Conservation (phyloP, 2,113 vertebrate genomes). For the Archilochus colubris region DNA sequence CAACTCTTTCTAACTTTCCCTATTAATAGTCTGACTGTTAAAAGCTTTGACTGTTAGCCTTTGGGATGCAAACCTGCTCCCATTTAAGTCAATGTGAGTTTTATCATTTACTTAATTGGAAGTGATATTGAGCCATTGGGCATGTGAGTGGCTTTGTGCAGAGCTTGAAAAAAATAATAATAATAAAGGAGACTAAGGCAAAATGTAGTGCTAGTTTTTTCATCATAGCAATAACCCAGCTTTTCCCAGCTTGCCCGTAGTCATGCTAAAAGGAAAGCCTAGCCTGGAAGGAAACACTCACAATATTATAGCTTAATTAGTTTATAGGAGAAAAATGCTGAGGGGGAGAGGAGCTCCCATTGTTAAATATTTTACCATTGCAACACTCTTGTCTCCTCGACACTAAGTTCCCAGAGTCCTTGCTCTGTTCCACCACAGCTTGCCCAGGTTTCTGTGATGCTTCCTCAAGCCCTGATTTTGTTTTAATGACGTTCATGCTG, state of each 20-base stretch:
- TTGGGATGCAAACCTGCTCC: conserved; percentile 57
- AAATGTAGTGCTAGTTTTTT: conserved; percentile 18
- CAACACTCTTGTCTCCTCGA: background rate
- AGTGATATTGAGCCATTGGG: conserved; percentile 50
- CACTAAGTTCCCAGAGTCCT: background rate
- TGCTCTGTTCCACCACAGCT: background rate
- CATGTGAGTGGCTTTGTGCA: conserved; percentile 41
- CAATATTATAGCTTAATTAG: conserved; percentile 61
- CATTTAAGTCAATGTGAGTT: conserved; percentile 57
- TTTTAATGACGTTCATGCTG: conserved; percentile 20
- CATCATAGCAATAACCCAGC: background rate
- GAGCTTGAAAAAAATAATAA: conserved; percentile 17
- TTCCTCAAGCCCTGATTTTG: background rate
- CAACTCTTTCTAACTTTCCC: conserved; percentile 30
- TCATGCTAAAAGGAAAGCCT: conserved; percentile 6
- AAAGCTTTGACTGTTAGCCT: conserved; percentile 52
- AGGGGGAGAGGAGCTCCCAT: background rate
- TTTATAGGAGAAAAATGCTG: conserved; percentile 47
- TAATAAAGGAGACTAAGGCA: conserved; percentile 34
- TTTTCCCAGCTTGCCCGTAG: conserved; percentile 35
- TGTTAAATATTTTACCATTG: conserved; percentile 41
- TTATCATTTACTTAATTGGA: conserved; percentile 62
- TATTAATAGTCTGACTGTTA: conserved; percentile 42
- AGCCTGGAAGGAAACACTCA: conserved; percentile 21
- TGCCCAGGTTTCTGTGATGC: background rate